These are phyloP conservation scores for Schizopygopsis pylzovi DNA, from an alignment of 2,797 vertebrate species.

Conservation along the genomic window DNA sequence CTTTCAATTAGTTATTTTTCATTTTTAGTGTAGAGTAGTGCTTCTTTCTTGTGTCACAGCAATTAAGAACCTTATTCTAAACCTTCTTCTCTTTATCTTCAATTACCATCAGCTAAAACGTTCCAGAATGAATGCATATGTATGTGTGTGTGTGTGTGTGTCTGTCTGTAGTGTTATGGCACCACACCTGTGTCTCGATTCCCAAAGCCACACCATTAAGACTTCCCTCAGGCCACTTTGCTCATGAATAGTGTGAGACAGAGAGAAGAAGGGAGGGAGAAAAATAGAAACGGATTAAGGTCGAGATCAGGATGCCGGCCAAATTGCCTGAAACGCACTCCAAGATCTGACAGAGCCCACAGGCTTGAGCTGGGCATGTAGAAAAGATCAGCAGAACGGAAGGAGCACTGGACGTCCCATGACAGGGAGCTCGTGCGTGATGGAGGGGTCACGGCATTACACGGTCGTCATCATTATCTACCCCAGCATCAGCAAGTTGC, in stretches of 20 bases:
- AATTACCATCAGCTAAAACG: slow-evolving; percentile 6
- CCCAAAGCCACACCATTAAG: slow-evolving; percentile 14
- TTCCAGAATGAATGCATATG: not conserved
- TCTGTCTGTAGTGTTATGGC: slow-evolving; percentile 13
- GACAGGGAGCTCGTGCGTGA: slow-evolving; percentile 35
- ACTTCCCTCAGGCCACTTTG: slow-evolving; percentile 3
- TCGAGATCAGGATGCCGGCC: not conserved
- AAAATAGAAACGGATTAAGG: not conserved
- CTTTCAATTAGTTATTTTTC: not conserved
- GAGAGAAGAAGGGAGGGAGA: not conserved
- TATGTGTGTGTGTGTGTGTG: not conserved
- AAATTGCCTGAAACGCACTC: slow-evolving; percentile 20
- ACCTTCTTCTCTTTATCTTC: slow-evolving; percentile 9
- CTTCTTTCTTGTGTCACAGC: not conserved
- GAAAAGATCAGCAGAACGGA: slow-evolving; percentile 47
- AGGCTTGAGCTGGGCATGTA: slow-evolving; percentile 1
- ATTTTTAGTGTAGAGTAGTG: not conserved
- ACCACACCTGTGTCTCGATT: not conserved
- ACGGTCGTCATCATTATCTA: slow-evolving; percentile 57
- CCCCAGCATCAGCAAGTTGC: slow-evolving; percentile 58
- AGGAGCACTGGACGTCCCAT: slow-evolving; percentile 26
- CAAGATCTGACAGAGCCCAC: slow-evolving; percentile 22
- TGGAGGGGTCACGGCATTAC: slow-evolving; percentile 43
- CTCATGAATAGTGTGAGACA: slow-evolving; percentile 5
- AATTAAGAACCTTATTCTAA: not conserved